Evolutionary conservation across 2,113 vertebrate genomes (phyloP).

Genomic region (Psittacula cyanocephala): DNA sequence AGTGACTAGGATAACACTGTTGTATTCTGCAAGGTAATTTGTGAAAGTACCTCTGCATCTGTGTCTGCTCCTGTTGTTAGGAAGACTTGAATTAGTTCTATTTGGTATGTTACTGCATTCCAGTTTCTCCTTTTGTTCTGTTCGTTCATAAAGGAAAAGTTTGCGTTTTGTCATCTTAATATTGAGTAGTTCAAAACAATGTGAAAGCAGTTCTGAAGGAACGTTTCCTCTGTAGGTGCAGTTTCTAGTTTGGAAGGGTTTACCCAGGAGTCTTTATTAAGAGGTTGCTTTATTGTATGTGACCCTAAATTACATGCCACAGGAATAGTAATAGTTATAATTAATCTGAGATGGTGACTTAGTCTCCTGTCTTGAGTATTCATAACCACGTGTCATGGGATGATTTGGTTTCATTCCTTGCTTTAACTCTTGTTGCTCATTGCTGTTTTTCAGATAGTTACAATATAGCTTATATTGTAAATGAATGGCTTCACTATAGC

Average conservation of each 20-base stretch:
- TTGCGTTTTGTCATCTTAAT: neutral
- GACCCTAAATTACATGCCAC: neutral
- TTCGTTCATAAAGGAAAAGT: neutral
- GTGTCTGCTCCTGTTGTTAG: neutral
- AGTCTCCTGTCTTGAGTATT: neutral
- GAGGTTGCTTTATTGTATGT: neutral
- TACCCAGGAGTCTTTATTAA: neutral
- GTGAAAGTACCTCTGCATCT: neutral
- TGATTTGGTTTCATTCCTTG: neutral
- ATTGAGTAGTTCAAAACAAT: neutral
- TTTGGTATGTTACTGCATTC: neutral
- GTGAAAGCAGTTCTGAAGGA: neutral
- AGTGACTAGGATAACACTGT: fast-evolving
- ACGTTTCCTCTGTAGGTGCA: neutral
- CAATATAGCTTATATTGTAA: neutral
- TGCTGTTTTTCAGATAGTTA: neutral
- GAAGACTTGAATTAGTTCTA: neutral
- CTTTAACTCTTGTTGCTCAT: neutral
- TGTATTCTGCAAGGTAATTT: neutral
- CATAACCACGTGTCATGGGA: neutral
- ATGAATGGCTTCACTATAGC: neutral
- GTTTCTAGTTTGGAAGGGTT: neutral
- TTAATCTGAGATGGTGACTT: neutral
- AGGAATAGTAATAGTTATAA: fast-evolving
- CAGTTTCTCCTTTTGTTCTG: neutral